Percentiles rank a stretch among this genome's conserved stretches.
Conservation (phyloP, 2,888 invertebrate species). For the Galerucella calmariensis region DNA sequence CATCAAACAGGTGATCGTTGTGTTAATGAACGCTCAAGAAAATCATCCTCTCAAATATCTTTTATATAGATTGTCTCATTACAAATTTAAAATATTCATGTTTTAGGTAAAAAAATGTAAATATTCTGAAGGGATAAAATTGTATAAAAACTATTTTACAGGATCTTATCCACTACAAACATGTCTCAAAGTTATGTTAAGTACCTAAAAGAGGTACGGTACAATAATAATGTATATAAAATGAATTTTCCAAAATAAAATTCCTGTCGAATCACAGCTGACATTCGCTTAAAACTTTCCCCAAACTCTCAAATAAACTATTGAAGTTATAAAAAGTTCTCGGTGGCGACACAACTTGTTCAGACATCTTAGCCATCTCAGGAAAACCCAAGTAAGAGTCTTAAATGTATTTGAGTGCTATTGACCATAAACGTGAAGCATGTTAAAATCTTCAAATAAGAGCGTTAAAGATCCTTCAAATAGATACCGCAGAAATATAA, state of each 20-base stretch:
- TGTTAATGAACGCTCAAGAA: conserved; percentile 19
- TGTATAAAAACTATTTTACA: no score
- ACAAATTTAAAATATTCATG: neutral
- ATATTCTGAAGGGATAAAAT: no score
- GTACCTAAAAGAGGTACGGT: no score
- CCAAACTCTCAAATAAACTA: conserved; percentile 4
- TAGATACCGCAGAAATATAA: no score
- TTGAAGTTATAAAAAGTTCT: neutral
- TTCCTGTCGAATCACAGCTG: neutral
- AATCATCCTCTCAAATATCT: neutral
- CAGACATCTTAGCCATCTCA: neutral
- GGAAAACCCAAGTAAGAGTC: conserved; percentile 3
- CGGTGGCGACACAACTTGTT: neutral
- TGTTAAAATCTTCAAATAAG: no score
- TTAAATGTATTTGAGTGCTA: conserved; percentile 8
- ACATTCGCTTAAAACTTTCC: conserved; percentile 2
- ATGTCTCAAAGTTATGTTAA: no score
- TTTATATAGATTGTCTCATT: neutral
- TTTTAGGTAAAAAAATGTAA: neutral
- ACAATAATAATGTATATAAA: neutral
- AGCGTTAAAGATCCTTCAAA: no score
- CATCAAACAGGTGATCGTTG: conserved; percentile 22
- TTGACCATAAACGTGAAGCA: conserved; percentile 11
- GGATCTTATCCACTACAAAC: no score
- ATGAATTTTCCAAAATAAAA: neutral